Base-by-base conservation (phyloP, 1,140 invertebrate species). In the Antheraea mylitta region DNA sequence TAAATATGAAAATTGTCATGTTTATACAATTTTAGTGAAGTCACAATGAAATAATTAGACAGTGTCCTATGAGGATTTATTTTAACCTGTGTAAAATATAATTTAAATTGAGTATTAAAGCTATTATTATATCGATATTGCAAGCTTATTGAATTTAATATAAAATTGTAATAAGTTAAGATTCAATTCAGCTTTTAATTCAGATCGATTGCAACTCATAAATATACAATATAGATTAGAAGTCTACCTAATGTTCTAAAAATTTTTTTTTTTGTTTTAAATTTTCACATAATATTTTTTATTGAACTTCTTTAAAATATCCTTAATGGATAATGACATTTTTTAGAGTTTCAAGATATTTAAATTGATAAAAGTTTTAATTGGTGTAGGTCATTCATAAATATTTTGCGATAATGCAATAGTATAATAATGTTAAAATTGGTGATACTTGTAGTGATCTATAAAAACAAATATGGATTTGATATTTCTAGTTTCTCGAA, bases 401-500 rank as follows among this genome's bases (percentile, higher is more conserved):
- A n/a, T n/a, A n/a, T n/a, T n/a, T n/a, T n/a, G n/a, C n/a, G n/a
- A n/a, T n/a, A n/a, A n/a, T n/a, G n/a, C n/a, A 48, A 48, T 48
- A 48, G 11, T 3, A 48, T 48, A 48, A 48, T 37, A 45, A 73
- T 61, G 66, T 73, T 73, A 70, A 30, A 65, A 48, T 70, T 68
- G 63, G 67, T 37, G 37, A 66, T 68, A 68, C 63, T 73, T 70
- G 66, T 70, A 68, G n/a, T 0, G 64, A 8, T 65, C 38, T 48
- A 45, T 48, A 22, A 16, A 38, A 18, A 65, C 4, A 13, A 45
- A 13, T 22, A 48, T 69, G 73, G 73, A 77, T 75, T 77, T 77
- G 75, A 77, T 73, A 77, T 73, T 73, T 64, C 64, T 65, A 13
- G 64, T 73, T 73, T 67, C 64, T 65, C 45, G 64, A 64, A 65